phyloP scores from a whole-genome alignment of 2,113 vertebrate species.

The Sceloporus undulatus region DNA sequence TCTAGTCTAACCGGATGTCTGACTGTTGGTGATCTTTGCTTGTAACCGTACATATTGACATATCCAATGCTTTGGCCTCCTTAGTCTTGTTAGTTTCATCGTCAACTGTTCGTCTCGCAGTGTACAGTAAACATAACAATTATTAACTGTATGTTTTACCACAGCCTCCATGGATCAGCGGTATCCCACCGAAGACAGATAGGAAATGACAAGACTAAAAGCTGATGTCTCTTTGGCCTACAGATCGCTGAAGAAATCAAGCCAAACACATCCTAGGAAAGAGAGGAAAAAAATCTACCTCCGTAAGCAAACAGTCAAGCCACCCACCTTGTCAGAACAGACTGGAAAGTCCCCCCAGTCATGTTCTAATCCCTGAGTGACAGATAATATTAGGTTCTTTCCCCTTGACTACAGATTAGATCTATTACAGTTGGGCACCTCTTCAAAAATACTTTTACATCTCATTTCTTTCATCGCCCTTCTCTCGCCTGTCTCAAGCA shows the following conservation, averaged over 20 bases:
- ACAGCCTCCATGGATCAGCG: neutral
- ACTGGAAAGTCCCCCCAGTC: constrained; percentile 16
- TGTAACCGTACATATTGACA: no score
- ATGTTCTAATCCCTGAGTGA: constrained; percentile 35
- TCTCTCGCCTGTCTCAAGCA: constrained; percentile 23
- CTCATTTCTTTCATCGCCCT: constrained; percentile 31
- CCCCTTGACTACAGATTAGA: constrained; percentile 17
- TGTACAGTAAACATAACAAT: neutral
- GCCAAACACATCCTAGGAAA: neutral
- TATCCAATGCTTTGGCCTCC: neutral
- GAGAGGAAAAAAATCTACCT: neutral
- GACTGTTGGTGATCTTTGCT: neutral
- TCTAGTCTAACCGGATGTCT: no score
- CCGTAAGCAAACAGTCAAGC: neutral
- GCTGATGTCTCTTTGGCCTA: neutral
- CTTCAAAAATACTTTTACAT: constrained; percentile 36
- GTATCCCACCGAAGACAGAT: neutral
- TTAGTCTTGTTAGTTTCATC: neutral
- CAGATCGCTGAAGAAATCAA: neutral
- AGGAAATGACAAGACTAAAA: neutral
- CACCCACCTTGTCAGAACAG: constrained; percentile 13
- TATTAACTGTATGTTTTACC: neutral
- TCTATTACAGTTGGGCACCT: constrained; percentile 9
- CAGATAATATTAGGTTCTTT: constrained; percentile 4
- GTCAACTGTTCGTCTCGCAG: neutral